A percentile compares a stretch with the other conserved stretches of the same genome.
phyloP scores from a whole-genome alignment of 2,888 invertebrate genomes.

The Mellilla xanthometata region DNA sequence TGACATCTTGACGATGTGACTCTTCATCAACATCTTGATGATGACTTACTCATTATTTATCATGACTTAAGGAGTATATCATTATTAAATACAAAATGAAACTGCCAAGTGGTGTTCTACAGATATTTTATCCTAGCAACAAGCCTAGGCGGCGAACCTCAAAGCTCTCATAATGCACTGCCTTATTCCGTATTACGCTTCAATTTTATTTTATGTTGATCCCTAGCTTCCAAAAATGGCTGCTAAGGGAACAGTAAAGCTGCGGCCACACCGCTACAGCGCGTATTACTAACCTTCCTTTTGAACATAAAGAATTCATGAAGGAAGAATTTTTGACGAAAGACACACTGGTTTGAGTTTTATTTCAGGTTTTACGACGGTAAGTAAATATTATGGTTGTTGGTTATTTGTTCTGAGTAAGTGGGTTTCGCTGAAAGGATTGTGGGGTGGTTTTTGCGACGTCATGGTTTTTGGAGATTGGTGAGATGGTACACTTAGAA shows the following conservation, averaged over 20 bases:
- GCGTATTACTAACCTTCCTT: conserved; percentile 55
- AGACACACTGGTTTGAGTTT: conserved; percentile 50
- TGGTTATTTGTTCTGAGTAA: conserved; percentile 6
- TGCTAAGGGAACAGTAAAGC: conserved; percentile 63
- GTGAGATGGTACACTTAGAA: too few species aligned
- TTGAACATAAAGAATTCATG: conserved; percentile 64
- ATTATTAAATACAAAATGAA: too few species aligned
- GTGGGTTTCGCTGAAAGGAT: background rate
- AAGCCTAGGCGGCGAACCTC: conserved; percentile 14
- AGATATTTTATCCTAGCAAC: too few species aligned
- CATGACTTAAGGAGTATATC: too few species aligned
- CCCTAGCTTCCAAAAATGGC: conserved; percentile 54
- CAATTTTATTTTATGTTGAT: conserved; percentile 70
- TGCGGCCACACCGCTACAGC: conserved; percentile 43
- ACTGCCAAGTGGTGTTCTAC: too few species aligned
- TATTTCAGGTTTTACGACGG: conserved; percentile 34
- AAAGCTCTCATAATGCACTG: conserved; percentile 41
- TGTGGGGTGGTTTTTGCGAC: conserved; percentile 16
- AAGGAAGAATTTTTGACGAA: conserved; percentile 61
- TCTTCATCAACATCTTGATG: too few species aligned
- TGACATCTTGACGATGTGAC: too few species aligned
- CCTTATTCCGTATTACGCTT: conserved; percentile 49
- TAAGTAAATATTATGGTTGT: conserved; percentile 23
- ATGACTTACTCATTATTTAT: too few species aligned
- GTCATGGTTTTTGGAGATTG: conserved; percentile 10